Percentiles rank a stretch among this genome's conserved stretches.
These are phyloP conservation scores for Lottia gigantea DNA, from an alignment of 2,888 invertebrate species.

Conservation along the genomic window DNA sequence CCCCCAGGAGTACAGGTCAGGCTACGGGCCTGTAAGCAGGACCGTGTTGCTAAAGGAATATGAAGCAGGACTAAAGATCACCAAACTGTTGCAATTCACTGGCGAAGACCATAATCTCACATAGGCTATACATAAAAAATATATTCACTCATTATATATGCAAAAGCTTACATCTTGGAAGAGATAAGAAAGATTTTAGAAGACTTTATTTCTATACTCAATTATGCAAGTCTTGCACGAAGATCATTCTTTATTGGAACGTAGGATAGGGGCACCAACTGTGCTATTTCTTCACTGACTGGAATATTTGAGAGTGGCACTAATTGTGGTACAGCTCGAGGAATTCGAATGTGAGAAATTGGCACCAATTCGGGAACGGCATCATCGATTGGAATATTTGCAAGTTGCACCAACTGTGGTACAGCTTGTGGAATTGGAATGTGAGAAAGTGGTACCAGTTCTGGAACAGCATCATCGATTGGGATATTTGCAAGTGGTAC, in stretches of 20 bases:
- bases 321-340: neutral
- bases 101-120: no score
- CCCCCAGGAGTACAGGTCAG: no score
- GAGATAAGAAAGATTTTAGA: no score
- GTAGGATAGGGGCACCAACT: neutral
- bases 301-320: neutral
- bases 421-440: neutral
- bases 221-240: neutral
- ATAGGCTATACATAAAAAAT: no score
- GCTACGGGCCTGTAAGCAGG: no score
- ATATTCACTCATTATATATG: no score
- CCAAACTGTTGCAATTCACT: no score
- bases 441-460: neutral
- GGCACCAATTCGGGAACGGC: neutral
- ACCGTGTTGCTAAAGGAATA: no score
- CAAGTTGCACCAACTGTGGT: neutral
- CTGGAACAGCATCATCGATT: neutral
- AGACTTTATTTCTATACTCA: no score
- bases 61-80: no score
- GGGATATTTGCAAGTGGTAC: neutral
- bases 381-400: neutral
- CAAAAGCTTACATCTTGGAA: no score
- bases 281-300: no score
- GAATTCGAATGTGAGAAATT: neutral
- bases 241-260: neutral